Base-by-base conservation (phyloP, 2,888 invertebrate genomes). In the Cerastis leucographa region DNA sequence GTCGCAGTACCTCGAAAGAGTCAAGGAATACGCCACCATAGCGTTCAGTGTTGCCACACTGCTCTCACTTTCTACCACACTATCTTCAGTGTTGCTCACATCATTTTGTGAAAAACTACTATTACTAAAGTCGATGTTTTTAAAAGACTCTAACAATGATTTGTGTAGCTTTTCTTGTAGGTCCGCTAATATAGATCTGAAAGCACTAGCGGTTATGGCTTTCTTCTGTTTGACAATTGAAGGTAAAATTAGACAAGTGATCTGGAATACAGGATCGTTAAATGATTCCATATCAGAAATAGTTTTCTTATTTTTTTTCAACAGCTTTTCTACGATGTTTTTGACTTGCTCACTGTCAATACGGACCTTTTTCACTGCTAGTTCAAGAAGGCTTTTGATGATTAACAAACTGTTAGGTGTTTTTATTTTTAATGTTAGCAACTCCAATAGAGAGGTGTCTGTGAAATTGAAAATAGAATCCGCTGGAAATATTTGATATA, bases 181-280 rank as follows among this genome's bases (percentile, higher is more conserved):
- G 78, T 95, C 93, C 0, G 96, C 94, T 85, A 96, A 89, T 75
- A 96, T 95, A 0, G 96, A 94, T 85, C 96, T 91, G 54, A 90
- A 94, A 0, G 93, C 93, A 61, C 96, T 94, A 0, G 92, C 89
- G 0, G 95, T 95, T 54, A 95, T 94, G 1, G 92, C 90, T 87
- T 94, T 94, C 79, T 94, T 96, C 78, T 96, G 95, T 88, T 95
- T 96, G 0, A 95, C 93, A 74, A 96, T 94, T 29, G 95, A 89
- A 2, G 96, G 96, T 42, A 96, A 76, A 46, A 96, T 92, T 0
- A 94, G 82, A 76, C 96, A 96, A 71, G 90, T 95, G 1, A 95
- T 94, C 93, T 96, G 96, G 77, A 96, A 96, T 4, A 92, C 92
- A 2, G 92, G 86, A n/a, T 96, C 93, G 44, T 89, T 93, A 73